These are phyloP conservation scores for Neolamprologus kungweensis DNA, from an alignment of 2,113 vertebrate species.

Conservation along the genomic window DNA sequence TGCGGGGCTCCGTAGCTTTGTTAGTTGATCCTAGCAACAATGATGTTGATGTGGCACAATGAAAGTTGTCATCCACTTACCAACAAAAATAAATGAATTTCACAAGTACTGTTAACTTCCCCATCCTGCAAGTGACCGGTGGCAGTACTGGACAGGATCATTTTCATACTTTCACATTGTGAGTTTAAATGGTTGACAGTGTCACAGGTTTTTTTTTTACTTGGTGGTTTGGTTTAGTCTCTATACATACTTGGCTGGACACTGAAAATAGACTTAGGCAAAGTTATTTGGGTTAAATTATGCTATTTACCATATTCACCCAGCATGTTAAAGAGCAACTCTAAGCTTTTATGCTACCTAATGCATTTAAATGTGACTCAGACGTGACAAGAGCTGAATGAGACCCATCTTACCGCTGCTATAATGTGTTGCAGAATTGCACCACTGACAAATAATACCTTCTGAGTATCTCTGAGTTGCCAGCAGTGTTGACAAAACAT, in stretches of 20 bases:
- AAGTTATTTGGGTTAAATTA: not conserved
- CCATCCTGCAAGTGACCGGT: not conserved
- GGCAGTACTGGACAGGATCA: not conserved
- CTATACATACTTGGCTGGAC: not conserved
- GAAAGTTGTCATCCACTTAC: not conserved
- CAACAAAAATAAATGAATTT: not conserved
- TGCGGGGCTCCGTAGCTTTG: not conserved
- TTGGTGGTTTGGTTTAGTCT: not conserved
- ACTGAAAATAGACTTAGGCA: not conserved
- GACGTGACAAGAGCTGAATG: not conserved
- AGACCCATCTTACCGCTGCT: not conserved
- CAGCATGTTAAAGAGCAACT: not conserved
- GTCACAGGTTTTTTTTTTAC: fast-evolving
- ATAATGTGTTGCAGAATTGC: not conserved
- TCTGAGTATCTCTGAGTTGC: not conserved
- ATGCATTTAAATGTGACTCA: not conserved
- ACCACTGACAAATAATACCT: not conserved
- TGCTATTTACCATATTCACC: not conserved
- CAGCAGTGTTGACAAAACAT: not conserved
- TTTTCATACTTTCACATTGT: not conserved
- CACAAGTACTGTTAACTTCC: not conserved
- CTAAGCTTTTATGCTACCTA: not conserved
- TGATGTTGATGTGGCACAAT: too few species aligned
- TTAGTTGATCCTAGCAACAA: not conserved
- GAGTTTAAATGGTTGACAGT: fast-evolving